Evolutionary conservation across 2,888 invertebrate species (phyloP), one percentile per base, ranked within the genome.

Genomic region (Opisthograptis luteolata): DNA sequence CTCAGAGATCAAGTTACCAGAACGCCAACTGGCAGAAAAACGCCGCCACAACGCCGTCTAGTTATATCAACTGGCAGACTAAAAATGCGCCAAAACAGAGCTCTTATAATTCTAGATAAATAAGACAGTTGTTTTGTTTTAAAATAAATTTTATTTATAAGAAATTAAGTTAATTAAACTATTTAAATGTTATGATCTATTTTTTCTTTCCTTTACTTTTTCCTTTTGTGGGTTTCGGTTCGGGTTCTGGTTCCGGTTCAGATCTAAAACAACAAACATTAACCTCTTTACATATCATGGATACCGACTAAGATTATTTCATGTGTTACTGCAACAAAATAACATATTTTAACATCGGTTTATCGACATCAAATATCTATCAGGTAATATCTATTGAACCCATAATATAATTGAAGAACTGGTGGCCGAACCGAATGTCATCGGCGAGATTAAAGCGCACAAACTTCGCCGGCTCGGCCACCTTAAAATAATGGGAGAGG

Each of bases 191-290:
- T n/a, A n/a, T n/a, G n/a, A n/a, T n/a, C 43, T 62, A 73, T 58
- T 81, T 80, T 61, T 80, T 81, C 61, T 78, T 84, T 42, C 64
- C 75, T 14, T 79, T 80, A 3, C 72, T 63, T 66, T 81, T 85
- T 27, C 73, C 72, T 68, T 83, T 87, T 10, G 70, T 55, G 50
- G 63, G 65, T 40, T 70, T 25, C 0, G 55, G 56, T 20, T 68
- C 62, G 1, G 70, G 66, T 25, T 79, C 79, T 0, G 76, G 68
- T 63, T 87, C 87, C 0, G 77, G 69, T 44, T 86, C 85, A 2
- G 87, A 81, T 46, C 88, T 88, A 68, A 0, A 73, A 73, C 15
- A 56, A 9, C 4, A 27, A 43, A 7, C 17, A 20, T n/a, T n/a
- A 20, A 24, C 2, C 25, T 19, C 14, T 17, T 17, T 3, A 17